These are phyloP conservation scores for Meleagris gallopavo DNA, from an alignment of 2,113 vertebrate genomes.

Conservation along the genomic window DNA sequence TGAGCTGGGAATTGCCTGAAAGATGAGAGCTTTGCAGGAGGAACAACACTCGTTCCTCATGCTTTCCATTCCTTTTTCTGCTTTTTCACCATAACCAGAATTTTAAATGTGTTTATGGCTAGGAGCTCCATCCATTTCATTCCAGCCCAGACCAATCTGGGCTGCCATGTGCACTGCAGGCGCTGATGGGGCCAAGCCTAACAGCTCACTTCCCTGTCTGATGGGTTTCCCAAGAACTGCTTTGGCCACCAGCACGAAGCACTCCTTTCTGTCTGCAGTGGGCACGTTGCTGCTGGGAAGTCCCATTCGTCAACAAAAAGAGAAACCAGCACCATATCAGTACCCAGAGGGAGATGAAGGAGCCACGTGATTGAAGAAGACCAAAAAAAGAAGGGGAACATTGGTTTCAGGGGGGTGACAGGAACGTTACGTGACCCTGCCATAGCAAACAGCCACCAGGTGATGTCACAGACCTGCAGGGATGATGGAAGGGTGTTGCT, in stretches of 20 bases:
- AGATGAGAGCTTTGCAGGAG: background rate
- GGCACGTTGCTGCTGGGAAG: background rate
- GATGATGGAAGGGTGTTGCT: background rate
- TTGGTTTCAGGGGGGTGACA: background rate
- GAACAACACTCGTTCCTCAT: background rate
- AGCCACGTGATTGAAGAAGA: accelerated
- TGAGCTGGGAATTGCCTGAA: background rate
- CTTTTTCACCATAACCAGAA: background rate
- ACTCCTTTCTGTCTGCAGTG: background rate
- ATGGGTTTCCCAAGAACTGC: background rate
- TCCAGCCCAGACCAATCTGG: background rate
- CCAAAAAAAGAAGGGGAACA: background rate
- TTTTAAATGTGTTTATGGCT: background rate
- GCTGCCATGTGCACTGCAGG: background rate
- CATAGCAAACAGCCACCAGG: background rate
- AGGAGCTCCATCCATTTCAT: background rate
- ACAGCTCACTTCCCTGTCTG: accelerated
- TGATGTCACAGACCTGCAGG: background rate
- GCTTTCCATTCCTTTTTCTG: background rate
- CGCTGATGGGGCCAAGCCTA: background rate
- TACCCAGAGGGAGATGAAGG: background rate
- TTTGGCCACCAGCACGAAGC: background rate
- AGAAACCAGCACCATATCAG: accelerated
- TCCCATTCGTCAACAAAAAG: background rate
- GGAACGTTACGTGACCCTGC: background rate